phyloP scores from a whole-genome alignment of 2,888 invertebrate genomes.

The Branchipolynoe longqiensis region DNA sequence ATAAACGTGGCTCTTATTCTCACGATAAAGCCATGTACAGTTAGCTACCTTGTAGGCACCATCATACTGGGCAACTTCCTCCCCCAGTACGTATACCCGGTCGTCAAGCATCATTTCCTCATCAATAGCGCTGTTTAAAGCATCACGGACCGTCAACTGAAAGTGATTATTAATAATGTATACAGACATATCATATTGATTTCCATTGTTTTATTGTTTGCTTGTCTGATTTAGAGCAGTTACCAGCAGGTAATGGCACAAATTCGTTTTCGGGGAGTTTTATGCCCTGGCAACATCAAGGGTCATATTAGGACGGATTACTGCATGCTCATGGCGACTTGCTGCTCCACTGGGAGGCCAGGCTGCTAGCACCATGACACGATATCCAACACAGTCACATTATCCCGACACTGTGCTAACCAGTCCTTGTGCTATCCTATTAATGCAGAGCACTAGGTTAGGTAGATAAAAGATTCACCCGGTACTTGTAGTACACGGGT shows the following conservation, averaged over 20 bases:
- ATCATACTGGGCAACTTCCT: constrained; percentile 99
- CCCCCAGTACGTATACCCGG: constrained; percentile 90
- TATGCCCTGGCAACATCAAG: no score
- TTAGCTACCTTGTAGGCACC: constrained; percentile 90
- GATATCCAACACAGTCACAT: no score
- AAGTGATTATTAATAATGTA: background rate
- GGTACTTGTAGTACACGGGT: no score
- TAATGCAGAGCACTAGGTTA: no score
- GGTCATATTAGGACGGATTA: background rate
- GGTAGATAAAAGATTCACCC: no score
- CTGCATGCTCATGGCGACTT: background rate
- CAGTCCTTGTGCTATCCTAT: no score
- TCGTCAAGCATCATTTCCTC: constrained; percentile 98
- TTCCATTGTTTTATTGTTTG: background rate
- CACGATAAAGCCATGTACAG: no score
- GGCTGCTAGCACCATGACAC: no score
- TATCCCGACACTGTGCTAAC: no score
- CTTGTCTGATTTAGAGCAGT: background rate
- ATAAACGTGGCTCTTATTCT: no score
- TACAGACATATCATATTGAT: background rate
- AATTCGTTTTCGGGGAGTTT: background rate
- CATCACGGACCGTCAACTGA: constrained; percentile 96
- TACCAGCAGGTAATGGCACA: background rate
- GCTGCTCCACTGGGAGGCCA: no score
- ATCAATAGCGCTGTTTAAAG: constrained; percentile 96